Conservation (phyloP, 2,113 vertebrate species). For the Poeciliopsis turrubarensis region DNA sequence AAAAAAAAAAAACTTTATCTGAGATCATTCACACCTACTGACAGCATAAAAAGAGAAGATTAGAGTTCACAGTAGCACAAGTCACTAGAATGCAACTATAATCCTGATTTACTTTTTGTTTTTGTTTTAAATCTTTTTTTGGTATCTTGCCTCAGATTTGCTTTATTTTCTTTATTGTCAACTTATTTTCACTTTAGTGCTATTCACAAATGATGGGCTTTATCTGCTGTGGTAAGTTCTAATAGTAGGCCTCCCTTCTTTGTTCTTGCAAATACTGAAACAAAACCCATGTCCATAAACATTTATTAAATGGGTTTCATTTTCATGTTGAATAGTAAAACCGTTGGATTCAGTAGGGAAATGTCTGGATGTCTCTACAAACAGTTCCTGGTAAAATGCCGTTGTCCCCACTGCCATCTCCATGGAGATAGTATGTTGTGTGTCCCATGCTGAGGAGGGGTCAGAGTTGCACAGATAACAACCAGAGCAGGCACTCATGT, state of each 20-base stretch:
- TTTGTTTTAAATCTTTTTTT: not conserved
- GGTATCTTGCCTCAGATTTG: not conserved
- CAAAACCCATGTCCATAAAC: constrained; percentile 4
- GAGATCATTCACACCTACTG: not conserved
- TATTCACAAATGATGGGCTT: not conserved
- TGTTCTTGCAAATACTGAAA: not conserved
- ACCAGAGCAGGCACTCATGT: not conserved
- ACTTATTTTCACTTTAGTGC: not conserved
- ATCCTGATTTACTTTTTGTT: too few species aligned
- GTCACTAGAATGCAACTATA: too few species aligned
- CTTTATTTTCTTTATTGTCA: not conserved
- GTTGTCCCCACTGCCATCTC: constrained; percentile 25
- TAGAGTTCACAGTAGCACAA: too few species aligned
- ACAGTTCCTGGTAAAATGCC: constrained; percentile 24
- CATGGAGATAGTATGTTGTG: constrained; percentile 69
- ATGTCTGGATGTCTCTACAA: constrained; percentile 3
- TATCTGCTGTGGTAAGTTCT: constrained; percentile 39
- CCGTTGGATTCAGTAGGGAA: not conserved
- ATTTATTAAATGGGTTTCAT: constrained; percentile 14
- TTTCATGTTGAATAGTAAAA: constrained; percentile 6
- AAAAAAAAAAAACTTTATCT: not conserved
- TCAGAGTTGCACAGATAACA: constrained; percentile 40
- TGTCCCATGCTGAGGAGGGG: constrained; percentile 34
- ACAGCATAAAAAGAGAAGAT: not conserved
- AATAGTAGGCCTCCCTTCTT: constrained; percentile 41